Base-by-base conservation (phyloP, 2,113 vertebrate species). In the Ginglymostoma cirratum region DNA sequence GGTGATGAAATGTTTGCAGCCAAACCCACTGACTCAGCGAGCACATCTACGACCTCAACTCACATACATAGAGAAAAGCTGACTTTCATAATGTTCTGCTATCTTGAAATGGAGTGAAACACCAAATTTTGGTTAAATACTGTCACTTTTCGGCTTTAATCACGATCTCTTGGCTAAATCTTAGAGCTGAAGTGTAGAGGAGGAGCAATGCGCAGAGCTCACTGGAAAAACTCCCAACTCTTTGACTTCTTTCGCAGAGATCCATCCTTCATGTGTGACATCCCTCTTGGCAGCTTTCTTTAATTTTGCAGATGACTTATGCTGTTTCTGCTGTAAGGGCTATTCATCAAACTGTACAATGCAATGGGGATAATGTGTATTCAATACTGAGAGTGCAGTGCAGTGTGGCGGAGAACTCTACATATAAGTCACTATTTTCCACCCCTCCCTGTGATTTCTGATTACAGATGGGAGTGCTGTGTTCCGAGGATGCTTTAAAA, bases 401-500 rank as follows among this genome's bases (percentile, higher is more conserved):
- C 19, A 83, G 87, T 55, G 52, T 61, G 48, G 52, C 52, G 14
- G 48, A 90, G 19, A 90, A 52, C 27, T 10, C 1, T 14, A 30
- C 27, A 34, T 61, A 34, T 61, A 17, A 61, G 15, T 90, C 52
- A 94, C 65, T 2, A 66, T 67, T 65, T 19, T 17, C 67, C 21
- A 7, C 12, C 61, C 19, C 24, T 27, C 10, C n/a, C 90, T 95
- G 45, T 95, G 67, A 48, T 95, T 65, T 95, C 93, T 95, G 78
- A 42, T 96, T 96, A 95, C 97, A 99, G 99, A 99, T 24, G 99
- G 99, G 96, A 99, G 98, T 0, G 98, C 99, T 0, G 98, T 99
- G 96, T 99, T 99, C 97, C 98, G 99, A 78, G 99, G 99, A 0
- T 99, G 99, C 96, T 99, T 99, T 97, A 98, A 86, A 95, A 97